These are phyloP conservation scores for Drosophila putrida DNA, from an alignment of 2,888 invertebrate species.

Conservation along the genomic window DNA sequence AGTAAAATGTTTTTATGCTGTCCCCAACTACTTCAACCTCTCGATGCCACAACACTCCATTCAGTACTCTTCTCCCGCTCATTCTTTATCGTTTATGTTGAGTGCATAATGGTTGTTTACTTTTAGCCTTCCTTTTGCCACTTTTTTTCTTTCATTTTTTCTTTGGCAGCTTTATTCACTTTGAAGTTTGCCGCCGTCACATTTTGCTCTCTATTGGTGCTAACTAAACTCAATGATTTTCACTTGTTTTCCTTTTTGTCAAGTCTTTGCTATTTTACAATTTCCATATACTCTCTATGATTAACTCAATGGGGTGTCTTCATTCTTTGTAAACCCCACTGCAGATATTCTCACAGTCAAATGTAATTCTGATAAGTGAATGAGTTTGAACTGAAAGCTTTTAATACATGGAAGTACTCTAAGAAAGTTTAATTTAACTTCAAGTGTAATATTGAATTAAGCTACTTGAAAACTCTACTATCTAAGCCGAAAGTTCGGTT, in stretches of 20 bases:
- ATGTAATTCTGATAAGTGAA: background rate
- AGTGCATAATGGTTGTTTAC: slow-evolving; percentile 81
- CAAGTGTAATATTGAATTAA: background rate
- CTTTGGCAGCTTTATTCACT: slow-evolving; percentile 66
- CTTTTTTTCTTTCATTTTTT: slow-evolving; percentile 36
- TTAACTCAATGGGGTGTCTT: background rate
- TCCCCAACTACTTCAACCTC: slow-evolving; percentile 59
- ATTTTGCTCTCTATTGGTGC: slow-evolving; percentile 47
- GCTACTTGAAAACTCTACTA: background rate
- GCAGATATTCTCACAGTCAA: background rate
- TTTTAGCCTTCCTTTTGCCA: slow-evolving; percentile 62
- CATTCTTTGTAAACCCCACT: background rate
- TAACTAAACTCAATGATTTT: slow-evolving; percentile 52
- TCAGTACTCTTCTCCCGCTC: background rate
- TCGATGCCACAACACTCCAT: slow-evolving; percentile 30
- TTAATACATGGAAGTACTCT: background rate
- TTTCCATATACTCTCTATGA: slow-evolving; percentile 38
- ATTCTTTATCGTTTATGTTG: slow-evolving; percentile 61
- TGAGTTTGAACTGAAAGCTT: background rate
- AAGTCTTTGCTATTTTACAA: slow-evolving; percentile 30
- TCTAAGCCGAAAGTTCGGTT: background rate
- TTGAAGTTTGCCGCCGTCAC: slow-evolving; percentile 63
- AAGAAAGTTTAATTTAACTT: background rate
- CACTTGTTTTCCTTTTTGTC: slow-evolving; percentile 35
- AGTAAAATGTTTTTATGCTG: slow-evolving; percentile 74